Evolutionary conservation across 2,797 vertebrate species (phyloP).

Genomic region (Crax fasciolata): DNA sequence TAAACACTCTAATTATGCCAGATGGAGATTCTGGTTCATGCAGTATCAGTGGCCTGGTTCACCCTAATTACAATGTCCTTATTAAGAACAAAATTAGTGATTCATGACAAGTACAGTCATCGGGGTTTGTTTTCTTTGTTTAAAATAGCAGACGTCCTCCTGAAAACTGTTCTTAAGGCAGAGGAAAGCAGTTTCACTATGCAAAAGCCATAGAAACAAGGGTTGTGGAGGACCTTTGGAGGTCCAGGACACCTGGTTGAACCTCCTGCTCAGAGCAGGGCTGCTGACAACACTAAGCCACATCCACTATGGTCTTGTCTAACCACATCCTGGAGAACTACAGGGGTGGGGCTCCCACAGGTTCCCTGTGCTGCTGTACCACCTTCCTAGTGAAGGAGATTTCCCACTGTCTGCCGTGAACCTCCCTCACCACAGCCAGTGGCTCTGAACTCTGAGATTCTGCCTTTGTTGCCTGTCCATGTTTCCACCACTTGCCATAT

Average conservation of each 20-base stretch:
- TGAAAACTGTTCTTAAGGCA: not conserved
- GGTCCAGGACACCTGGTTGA: not conserved
- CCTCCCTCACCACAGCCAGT: not conserved
- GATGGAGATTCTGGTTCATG: not conserved
- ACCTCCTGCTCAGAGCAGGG: not conserved
- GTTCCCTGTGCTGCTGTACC: not conserved
- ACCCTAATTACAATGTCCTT: not conserved
- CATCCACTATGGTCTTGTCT: not conserved
- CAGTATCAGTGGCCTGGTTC: not conserved
- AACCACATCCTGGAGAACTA: not conserved
- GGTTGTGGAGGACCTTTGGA: not conserved
- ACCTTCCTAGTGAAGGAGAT: not conserved
- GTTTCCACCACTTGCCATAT: not conserved
- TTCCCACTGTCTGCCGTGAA: not conserved
- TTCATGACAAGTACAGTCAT: not conserved
- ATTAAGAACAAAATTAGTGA: not conserved
- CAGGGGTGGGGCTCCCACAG: not conserved
- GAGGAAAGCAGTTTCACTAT: not conserved
- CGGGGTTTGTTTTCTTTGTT: not conserved
- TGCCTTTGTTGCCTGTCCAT: not conserved
- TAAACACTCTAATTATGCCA: not conserved
- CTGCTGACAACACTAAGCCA: not conserved
- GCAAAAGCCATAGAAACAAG: not conserved
- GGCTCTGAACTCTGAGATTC: not conserved
- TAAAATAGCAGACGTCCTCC: not conserved